phyloP scores from a whole-genome alignment of 2,888 invertebrate species.

The Conomelus anceps region DNA sequence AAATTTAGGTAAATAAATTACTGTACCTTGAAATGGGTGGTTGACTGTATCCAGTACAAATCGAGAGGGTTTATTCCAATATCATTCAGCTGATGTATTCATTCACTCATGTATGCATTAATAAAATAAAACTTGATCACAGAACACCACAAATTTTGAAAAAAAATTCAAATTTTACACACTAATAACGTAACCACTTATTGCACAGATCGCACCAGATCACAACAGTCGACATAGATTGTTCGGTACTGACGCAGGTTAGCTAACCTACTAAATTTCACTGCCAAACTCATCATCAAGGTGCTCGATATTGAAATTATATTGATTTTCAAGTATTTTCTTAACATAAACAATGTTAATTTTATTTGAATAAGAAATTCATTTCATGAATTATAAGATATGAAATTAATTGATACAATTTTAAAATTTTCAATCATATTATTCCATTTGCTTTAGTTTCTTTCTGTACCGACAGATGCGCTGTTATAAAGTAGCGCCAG shows the following conservation, averaged over 20 bases:
- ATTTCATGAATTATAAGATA: not conserved
- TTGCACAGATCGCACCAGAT: not conserved
- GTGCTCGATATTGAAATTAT: no score
- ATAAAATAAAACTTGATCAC: not conserved
- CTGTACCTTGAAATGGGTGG: not conserved
- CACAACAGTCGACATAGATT: not conserved
- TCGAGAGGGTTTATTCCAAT: not conserved
- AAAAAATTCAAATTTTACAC: not conserved
- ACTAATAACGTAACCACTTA: not conserved
- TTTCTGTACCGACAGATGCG: not conserved
- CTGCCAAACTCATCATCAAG: not conserved
- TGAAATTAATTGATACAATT: no score
- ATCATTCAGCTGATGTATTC: not conserved
- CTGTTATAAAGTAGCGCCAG: not conserved
- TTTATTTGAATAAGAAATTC: not conserved
- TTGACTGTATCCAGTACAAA: not conserved
- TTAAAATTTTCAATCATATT: not conserved
- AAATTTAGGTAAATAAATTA: not conserved
- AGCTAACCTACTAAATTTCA: not conserved
- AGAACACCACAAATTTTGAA: not conserved
- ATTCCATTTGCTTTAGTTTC: not conserved
- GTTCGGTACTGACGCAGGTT: not conserved
- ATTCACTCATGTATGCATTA: not conserved
- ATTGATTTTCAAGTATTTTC: not conserved
- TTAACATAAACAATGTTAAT: not conserved